Evolutionary conservation across 1,140 invertebrate species (phyloP), one percentile per base, ranked within the genome.

Genomic region (Ceratoteleas bidentatus): DNA sequence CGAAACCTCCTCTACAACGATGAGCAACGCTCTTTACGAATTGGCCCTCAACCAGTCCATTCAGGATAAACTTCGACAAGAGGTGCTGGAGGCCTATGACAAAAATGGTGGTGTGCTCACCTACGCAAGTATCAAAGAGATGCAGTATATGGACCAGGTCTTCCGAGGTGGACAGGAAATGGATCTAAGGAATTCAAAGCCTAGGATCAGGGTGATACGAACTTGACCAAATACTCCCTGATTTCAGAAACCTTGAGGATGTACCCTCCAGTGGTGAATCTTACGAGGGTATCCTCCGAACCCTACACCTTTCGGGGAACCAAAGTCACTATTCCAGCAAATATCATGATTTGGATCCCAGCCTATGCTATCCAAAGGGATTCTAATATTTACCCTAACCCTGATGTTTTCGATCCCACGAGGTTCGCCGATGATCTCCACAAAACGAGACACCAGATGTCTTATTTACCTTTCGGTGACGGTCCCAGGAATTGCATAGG

Each of bases 1-100:
- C 58, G 93, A 94, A 61, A 94, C 94, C 0, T 93, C 93, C 0
- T 91, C 93, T 3, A 84, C 89, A 8, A 89, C 93, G 0, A 87
- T 95, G 13, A 86, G 88, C 7, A 90, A 90, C 61, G 81, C 87
- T 8, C 72, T 92, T 45, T 91, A 89, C 64, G 90, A 91, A 69
- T 84, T 95, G 13, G 93, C 93, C 0, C 81, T 88, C 32, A 86
- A 94, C 85, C 92, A 87, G 14, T 87, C 91, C 16, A 81, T 92
- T 49, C 93, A 94, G 78, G 88, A 92, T 3, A 90, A 89, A 83
- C 66, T 93, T 8, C 84, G 88, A 10, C 66, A 90, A 16, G 93
- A 94, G 83, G 90, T 94, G 2, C 76, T 87, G 6, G 72, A 85
- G 45, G 68, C 83, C 14, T 47, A 77, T 8, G 57, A 85, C 13